Conservation (phyloP, 1,140 invertebrate species). For the Arctopsyche grandis region DNA sequence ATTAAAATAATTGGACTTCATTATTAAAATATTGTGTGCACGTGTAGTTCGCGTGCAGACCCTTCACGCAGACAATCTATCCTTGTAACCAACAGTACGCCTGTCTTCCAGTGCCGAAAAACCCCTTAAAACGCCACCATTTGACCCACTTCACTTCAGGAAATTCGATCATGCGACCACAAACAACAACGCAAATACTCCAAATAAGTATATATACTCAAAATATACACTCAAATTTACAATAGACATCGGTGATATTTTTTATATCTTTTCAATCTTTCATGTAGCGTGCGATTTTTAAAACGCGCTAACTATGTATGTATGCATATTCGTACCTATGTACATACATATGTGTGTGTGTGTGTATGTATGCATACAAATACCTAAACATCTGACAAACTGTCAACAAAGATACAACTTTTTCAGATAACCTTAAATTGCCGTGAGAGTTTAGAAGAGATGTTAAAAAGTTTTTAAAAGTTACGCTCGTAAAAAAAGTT, state of each 20-base stretch:
- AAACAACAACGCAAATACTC: not conserved
- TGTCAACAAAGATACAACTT: conserved; percentile 31
- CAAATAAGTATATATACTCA: too few species aligned
- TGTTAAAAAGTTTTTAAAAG: conserved; percentile 32
- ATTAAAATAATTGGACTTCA: conserved; percentile 51
- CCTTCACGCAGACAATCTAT: conserved; percentile 41
- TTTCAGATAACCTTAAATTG: conserved; percentile 32
- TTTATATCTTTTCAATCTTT: too few species aligned
- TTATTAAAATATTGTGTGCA: conserved; percentile 49
- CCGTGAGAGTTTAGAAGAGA: conserved; percentile 21
- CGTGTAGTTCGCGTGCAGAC: conserved; percentile 43
- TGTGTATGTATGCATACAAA: conserved; percentile 6
- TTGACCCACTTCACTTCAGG: conserved; percentile 20
- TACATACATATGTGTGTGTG: not conserved
- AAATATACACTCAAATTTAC: too few species aligned
- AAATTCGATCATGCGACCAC: not conserved
- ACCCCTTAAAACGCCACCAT: not conserved
- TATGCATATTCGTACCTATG: not conserved
- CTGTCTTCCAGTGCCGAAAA: not conserved
- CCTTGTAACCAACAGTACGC: conserved; percentile 8
- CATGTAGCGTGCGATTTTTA: too few species aligned
- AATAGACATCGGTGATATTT: too few species aligned
- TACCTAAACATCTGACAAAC: not conserved
- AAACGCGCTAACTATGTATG: too few species aligned
- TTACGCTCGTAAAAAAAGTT: conserved; percentile 30